Evolutionary conservation across 2,113 vertebrate genomes (phyloP).

Genomic region (human (Homo sapiens)): DNA sequence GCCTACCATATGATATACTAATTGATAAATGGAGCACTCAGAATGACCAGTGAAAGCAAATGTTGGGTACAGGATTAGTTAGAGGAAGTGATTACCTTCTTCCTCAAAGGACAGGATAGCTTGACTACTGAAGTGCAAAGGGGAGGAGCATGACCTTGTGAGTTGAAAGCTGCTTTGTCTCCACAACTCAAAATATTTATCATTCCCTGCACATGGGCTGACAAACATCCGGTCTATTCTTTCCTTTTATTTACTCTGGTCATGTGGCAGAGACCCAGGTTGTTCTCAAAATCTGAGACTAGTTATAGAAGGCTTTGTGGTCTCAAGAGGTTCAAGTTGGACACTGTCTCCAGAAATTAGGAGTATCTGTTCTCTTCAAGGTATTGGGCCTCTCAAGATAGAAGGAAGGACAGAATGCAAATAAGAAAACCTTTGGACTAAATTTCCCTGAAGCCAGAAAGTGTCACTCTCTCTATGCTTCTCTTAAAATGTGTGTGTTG

Average conservation of each 20-base stretch:
- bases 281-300: not conserved
- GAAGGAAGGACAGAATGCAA: not conserved
- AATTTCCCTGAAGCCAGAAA: not conserved
- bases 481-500: not conserved
- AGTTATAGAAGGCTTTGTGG: not conserved
- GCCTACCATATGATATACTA: not conserved
- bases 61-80: not conserved
- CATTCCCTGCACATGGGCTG: not conserved
- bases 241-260: not conserved
- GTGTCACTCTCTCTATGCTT: not conserved
- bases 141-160: not conserved
- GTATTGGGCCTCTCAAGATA: not conserved
- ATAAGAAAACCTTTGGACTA: not conserved
- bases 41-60: not conserved
- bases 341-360: not conserved
- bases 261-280: not conserved
- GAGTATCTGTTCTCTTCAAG: not conserved
- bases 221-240: not conserved
- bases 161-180: not conserved
- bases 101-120: not conserved
- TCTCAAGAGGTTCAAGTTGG: not conserved
- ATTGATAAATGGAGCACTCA: not conserved
- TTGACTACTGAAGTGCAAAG: not conserved
- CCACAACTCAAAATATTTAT: not conserved
- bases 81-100: not conserved